phyloP scores from a whole-genome alignment of 2,888 invertebrate species.

The Drosophila conformis region DNA sequence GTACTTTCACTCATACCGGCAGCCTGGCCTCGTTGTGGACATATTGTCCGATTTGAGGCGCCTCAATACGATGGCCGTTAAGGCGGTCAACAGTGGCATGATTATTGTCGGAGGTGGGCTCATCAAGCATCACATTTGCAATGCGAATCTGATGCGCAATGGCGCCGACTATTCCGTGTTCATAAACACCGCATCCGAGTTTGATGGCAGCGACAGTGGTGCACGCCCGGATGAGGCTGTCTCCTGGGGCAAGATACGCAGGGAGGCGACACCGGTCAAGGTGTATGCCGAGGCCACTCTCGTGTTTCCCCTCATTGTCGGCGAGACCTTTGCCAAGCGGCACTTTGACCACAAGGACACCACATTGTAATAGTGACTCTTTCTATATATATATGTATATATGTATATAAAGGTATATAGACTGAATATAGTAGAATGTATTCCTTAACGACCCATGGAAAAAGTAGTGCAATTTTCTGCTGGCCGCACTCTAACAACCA shows the following conservation, averaged over 20 bases:
- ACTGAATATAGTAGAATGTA: slow-evolving; percentile 37
- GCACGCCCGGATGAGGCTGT: slow-evolving; percentile 99
- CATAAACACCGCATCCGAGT: slow-evolving; percentile 97
- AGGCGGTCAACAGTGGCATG: slow-evolving; percentile 97
- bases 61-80: slow-evolving; percentile 97
- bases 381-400: slow-evolving; percentile 3
- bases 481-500: slow-evolving; percentile 31
- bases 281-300: slow-evolving; percentile 97
- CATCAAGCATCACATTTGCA: slow-evolving; percentile 99
- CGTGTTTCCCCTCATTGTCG: slow-evolving; percentile 97
- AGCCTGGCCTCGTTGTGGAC: slow-evolving; percentile 96
- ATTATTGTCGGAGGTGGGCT: slow-evolving; percentile 98
- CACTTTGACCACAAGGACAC: slow-evolving; percentile 80
- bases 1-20: slow-evolving; percentile 98
- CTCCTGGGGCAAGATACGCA: slow-evolving; percentile 99
- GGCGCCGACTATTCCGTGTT: slow-evolving; percentile 98
- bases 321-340: slow-evolving; percentile 96
- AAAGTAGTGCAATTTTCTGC: slow-evolving; percentile 46
- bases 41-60: slow-evolving; percentile 95
- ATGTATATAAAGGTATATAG: slow-evolving; percentile 11
- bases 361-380: slow-evolving; percentile 41
- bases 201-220: slow-evolving; percentile 98
- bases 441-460: slow-evolving; percentile 41
- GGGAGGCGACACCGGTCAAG: slow-evolving; percentile 95
- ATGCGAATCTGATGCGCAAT: slow-evolving; percentile 99